Percentiles rank a stretch among this genome's conserved stretches.
These are phyloP conservation scores for Buathra laborator DNA, from an alignment of 2,888 invertebrate genomes.

Conservation along the genomic window DNA sequence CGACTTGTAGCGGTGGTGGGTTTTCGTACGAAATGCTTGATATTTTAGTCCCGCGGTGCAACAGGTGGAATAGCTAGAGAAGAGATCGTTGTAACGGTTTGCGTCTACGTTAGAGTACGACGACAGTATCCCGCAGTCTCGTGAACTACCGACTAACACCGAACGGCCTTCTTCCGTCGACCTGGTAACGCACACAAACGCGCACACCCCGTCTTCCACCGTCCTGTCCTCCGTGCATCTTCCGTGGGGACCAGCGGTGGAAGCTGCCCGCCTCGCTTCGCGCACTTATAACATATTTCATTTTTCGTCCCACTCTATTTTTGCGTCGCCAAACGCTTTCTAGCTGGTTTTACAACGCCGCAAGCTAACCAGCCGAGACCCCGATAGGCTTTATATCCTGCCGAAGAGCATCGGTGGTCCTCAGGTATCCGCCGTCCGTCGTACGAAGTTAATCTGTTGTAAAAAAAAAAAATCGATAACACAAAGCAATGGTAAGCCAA, in stretches of 20 bases:
- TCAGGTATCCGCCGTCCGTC: slow-evolving; percentile 83
- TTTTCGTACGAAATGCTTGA: slow-evolving; percentile 56
- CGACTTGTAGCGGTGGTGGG: slow-evolving; percentile 37
- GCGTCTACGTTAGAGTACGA: slow-evolving; percentile 41
- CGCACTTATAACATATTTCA: slow-evolving; percentile 85
- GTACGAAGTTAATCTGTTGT: slow-evolving; percentile 74
- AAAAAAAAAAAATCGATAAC: slow-evolving; percentile 10
- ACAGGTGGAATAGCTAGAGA: slow-evolving; percentile 63
- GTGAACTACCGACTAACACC: slow-evolving; percentile 19
- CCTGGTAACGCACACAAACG: slow-evolving; percentile 11
- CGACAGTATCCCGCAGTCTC: slow-evolving; percentile 21
- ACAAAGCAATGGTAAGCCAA: slow-evolving; percentile 2
- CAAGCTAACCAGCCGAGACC: slow-evolving; percentile 24
- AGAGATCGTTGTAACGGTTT: slow-evolving; percentile 61
- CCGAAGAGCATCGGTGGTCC: slow-evolving; percentile 77
- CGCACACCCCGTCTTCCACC: slow-evolving; percentile 28
- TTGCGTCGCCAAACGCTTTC: slow-evolving; percentile 80
- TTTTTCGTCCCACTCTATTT: slow-evolving; percentile 84
- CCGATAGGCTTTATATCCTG: slow-evolving; percentile 81
- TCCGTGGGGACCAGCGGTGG: slow-evolving; percentile 31
- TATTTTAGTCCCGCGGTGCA: slow-evolving; percentile 65
- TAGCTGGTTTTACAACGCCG: slow-evolving; percentile 82
- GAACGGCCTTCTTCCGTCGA: slow-evolving; percentile 66
- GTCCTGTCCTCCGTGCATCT: slow-evolving; percentile 38
- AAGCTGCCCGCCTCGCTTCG: slow-evolving; percentile 67